phyloP scores from a whole-genome alignment of 2,113 vertebrate species.

The Chloropsis cyanopogon region DNA sequence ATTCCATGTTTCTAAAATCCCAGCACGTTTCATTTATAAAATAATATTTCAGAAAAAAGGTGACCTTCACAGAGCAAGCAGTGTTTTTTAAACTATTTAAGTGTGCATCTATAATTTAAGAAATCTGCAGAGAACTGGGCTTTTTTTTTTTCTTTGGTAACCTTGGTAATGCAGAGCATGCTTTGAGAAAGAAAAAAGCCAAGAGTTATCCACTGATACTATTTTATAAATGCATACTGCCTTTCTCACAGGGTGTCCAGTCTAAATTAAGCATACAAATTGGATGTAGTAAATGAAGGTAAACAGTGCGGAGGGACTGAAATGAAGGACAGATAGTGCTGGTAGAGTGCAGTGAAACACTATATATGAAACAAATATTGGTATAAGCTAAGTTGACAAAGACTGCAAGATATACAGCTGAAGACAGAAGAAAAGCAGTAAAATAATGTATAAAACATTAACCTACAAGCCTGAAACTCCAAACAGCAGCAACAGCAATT shows the following conservation, averaged over 20 bases:
- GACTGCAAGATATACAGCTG: background rate
- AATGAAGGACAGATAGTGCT: background rate
- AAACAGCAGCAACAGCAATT: constrained; percentile 21
- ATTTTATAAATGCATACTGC: background rate
- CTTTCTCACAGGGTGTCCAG: background rate
- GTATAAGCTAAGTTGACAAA: background rate
- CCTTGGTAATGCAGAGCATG: background rate
- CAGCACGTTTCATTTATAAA: constrained; percentile 32
- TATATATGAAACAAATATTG: background rate
- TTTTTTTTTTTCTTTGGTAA: background rate
- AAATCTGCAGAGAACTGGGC: background rate
- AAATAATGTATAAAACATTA: constrained; percentile 24
- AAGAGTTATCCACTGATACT: background rate
- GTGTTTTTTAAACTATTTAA: background rate
- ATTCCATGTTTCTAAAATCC: constrained; percentile 24
- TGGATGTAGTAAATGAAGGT: background rate
- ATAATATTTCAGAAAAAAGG: constrained; percentile 34
- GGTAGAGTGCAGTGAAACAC: background rate
- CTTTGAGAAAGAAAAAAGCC: background rate
- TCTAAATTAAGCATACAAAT: background rate
- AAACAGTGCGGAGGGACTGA: background rate
- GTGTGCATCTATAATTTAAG: background rate
- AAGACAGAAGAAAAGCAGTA: background rate
- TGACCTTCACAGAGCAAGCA: constrained; percentile 48
- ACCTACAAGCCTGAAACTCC: background rate